A percentile compares a stretch with the other conserved stretches of the same genome.
Evolutionary conservation across 2,888 invertebrate species (phyloP).

Genomic region (Apodemia zela): DNA sequence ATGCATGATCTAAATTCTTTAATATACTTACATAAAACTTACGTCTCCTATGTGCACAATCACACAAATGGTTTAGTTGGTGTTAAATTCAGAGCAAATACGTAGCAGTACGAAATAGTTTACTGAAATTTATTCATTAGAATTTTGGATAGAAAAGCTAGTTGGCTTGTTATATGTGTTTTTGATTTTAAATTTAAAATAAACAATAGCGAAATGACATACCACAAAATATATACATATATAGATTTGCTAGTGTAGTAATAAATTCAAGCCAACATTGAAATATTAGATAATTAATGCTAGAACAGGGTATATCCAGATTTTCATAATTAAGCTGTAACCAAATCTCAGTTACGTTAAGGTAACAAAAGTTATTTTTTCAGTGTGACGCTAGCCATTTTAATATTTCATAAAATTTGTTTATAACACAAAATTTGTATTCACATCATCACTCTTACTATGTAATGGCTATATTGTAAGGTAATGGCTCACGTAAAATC

Average conservation of each 20-base stretch:
- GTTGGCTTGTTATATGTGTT: conserved; percentile 9
- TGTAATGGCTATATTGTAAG: conserved; percentile 2
- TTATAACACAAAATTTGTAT: background rate
- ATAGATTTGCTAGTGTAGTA: conserved; percentile 28
- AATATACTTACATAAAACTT: background rate
- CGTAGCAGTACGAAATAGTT: conserved; percentile 13
- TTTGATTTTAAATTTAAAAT: conserved; percentile 6
- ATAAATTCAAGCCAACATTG: conserved; percentile 37
- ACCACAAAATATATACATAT: background rate
- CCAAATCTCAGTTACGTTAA: conserved; percentile 2
- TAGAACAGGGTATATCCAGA: conserved; percentile 37
- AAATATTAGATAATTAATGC: conserved; percentile 32
- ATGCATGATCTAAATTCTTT: background rate
- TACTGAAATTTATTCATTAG: conserved; percentile 7
- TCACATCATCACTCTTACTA: background rate
- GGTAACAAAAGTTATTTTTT: background rate
- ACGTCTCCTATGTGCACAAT: conserved; percentile 6
- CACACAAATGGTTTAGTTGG: conserved; percentile 7
- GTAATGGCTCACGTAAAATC: conserved; percentile 58
- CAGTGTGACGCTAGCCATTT: conserved; percentile 3
- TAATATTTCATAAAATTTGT: background rate
- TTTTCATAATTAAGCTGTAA: conserved; percentile 23
- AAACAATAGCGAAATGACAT: conserved; percentile 2
- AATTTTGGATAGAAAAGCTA: conserved; percentile 12
- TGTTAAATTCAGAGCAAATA: background rate